Base-by-base conservation (phyloP, 2,888 invertebrate genomes). In the Ichneumoninae sp. region DNA sequence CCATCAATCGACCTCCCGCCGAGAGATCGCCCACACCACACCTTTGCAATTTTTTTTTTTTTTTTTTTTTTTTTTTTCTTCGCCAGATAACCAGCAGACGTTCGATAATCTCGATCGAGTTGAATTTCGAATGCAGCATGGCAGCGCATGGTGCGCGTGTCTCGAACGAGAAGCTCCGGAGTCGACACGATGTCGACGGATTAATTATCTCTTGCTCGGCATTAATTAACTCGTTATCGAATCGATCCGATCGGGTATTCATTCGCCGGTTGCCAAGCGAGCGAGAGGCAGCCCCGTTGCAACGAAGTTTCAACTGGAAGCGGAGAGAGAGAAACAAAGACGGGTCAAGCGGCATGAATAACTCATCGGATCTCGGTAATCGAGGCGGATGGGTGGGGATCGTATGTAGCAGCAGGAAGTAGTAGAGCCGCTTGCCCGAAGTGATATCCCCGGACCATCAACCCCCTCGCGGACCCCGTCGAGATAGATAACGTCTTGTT, bases 1-100 rank as follows among this genome's bases (percentile, higher is more conserved):
- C 22, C 76, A 54, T 66, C 76, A 54, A 76, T 76, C 76, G 76
- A 76, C 66, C 66, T 33, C 76, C 76, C 74, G 71, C 40, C 63
- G 22, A 16, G 13, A 26, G n/a, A 63, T 63, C 63, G 33, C 63
- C 63, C 13, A 63, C 63, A 63, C 63, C 63, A 63, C 63, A 63
- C 63, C 33, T 63, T 7, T 26, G 22, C 26, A 57, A 63, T 63
- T 4, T 13, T 13, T n/a, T 10, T 68, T 4, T 22, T 13, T 68
- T 44, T 68, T 47, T 63, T 13, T 13, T 13, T n/a, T 10, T 68
- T 44, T 68, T 22, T 22, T 22, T 54, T 22, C 8, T 1, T 3
- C 1, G 1, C 13, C 3, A 44, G 44, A 44, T 44, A 44, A 13
- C 3, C 16, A 16, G 13, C 16, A 44, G 16, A 44, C 44, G 16